Percentiles rank a stretch among this genome's conserved stretches.
Conservation (phyloP, 2,113 vertebrate species). For the Recurvirostra avosetta region DNA sequence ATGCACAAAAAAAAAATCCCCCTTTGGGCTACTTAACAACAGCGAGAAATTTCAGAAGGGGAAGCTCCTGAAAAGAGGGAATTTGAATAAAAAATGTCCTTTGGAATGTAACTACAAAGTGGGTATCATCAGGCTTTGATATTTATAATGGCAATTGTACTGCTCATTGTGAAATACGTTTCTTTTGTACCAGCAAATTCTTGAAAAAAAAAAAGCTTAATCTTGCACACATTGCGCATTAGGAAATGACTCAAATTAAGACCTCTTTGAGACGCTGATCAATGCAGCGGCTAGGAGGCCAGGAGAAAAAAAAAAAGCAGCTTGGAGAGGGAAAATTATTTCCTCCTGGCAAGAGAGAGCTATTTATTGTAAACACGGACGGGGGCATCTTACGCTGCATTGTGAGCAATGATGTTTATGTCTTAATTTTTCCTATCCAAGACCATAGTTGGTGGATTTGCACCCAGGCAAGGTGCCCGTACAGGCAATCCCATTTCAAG, state of each 20-base stretch:
- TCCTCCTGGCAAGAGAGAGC: not conserved
- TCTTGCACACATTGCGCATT: not conserved
- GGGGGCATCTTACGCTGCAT: not conserved
- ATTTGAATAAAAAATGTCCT: not conserved
- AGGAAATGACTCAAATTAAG: slow-evolving; percentile 1
- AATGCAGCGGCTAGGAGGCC: not conserved
- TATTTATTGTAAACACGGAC: not conserved
- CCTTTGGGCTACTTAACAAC: slow-evolving; percentile 20
- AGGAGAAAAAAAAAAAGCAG: not conserved
- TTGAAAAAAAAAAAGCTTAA: not conserved
- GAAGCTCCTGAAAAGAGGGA: slow-evolving; percentile 15
- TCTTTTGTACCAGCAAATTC: not conserved
- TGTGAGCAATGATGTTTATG: not conserved
- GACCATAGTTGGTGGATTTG: not conserved
- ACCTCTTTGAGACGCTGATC: not conserved
- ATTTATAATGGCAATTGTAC: not conserved
- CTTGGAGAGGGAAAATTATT: not conserved
- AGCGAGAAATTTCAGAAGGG: not conserved
- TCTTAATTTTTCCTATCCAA: not conserved
- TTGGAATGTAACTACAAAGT: not conserved
- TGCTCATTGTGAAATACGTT: not conserved
- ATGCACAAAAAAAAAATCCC: not conserved
- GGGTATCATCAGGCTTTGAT: not conserved
- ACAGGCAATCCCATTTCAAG: not conserved
- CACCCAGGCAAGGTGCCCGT: not conserved